Evolutionary conservation across 2,888 invertebrate genomes (phyloP), one percentile per base, ranked within the genome.

Genomic region (Nebria salina): DNA sequence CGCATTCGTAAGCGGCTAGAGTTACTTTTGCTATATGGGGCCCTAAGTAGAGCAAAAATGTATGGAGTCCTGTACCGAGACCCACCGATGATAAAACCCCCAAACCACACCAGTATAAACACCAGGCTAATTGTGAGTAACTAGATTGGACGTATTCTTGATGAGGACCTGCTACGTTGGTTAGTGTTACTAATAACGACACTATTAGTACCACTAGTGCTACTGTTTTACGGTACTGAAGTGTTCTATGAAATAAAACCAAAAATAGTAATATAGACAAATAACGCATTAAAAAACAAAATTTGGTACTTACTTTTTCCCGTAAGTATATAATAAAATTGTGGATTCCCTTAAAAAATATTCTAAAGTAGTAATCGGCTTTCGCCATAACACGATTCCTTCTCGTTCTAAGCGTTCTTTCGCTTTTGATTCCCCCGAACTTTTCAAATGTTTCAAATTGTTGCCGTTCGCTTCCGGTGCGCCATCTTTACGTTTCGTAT

Each of bases 1-100:
- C 95, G 89, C 99, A 99, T 89, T 99, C 99, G 89, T 98, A 98
- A 0, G 98, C 99, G 15, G 99, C 99, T 87, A 99, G 91, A 2
- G 99, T 99, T 70, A 99, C 99, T 81, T 96, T 93, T 82, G 99
- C 99, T 90, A 99, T 99, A 88, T 99, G 98, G 43, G 99, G 99
- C n/a, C 99, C 99, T 87, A 99, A 91, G 90, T 99, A 99, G 83
- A 99, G 91, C 76, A 99, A 92, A 91, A 99, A 99, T 82, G 99
- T 99, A 89, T 99, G 99, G 78, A 99, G 92, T 0, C 99, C 99
- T 0, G 99, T 98, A 66, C 99, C 99, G 77, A 99, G 92, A 0
- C 99, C 99, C 80, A 99, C 98, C 0, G 98, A 98, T 66, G 98
- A 99, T 84, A 99, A 92, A 65, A 99, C 95, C 15, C 99, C 99